Conservation (phyloP, 2,113 vertebrate genomes). For the Mustelus asterias region DNA sequence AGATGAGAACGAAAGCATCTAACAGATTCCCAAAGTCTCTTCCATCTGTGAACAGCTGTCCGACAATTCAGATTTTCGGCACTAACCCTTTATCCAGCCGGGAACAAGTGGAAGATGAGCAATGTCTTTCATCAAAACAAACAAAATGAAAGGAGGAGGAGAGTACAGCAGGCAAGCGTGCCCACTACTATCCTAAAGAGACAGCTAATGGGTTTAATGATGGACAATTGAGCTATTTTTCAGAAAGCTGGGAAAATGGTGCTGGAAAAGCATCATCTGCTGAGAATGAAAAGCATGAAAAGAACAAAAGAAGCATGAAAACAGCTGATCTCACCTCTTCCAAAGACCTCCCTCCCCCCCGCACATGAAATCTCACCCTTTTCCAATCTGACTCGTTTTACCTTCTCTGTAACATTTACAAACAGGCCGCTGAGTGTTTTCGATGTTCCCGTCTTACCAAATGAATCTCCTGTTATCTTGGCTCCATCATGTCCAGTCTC, state of each 20-base stretch:
- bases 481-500: neutral
- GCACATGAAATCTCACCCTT: neutral
- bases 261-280: neutral
- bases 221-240: neutral
- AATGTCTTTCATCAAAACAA: neutral
- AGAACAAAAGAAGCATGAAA: neutral
- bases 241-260: neutral
- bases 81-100: neutral
- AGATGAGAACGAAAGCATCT: neutral
- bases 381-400: neutral
- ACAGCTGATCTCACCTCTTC: neutral
- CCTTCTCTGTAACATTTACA: neutral
- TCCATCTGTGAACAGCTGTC: neutral
- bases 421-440: neutral
- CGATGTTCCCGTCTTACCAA: neutral
- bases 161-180: neutral
- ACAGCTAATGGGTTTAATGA: neutral
- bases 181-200: neutral
- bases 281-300: neutral
- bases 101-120: neutral
- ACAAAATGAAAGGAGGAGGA: neutral
- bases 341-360: neutral
- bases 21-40: neutral
- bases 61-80: neutral
- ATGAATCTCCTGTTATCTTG: neutral